Evolutionary conservation across 2,888 invertebrate species (phyloP).

Genomic region (Macrosiphum euphorbiae): DNA sequence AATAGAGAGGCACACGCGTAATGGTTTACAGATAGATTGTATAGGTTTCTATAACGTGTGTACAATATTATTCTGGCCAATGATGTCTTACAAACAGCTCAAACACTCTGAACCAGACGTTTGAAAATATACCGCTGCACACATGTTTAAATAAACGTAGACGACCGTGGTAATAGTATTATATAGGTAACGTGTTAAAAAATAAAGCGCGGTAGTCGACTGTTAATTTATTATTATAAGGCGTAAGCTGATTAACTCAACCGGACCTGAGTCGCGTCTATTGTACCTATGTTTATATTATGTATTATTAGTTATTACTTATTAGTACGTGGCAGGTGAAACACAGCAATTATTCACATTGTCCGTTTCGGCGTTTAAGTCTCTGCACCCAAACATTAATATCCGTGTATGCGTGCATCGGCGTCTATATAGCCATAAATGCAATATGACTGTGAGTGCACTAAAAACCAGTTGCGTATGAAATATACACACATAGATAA

Average conservation of each 20-base stretch:
- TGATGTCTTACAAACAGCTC: background rate
- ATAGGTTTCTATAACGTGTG: background rate
- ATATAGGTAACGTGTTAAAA: background rate
- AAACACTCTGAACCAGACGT: background rate
- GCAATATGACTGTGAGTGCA: background rate
- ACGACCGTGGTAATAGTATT: background rate
- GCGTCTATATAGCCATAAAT: background rate
- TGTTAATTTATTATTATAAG: background rate
- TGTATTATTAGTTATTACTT: background rate
- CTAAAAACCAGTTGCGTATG: background rate
- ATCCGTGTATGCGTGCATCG: background rate
- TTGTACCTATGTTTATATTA: background rate
- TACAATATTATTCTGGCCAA: background rate
- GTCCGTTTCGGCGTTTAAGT: background rate
- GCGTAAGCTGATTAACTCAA: background rate
- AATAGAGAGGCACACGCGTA: background rate
- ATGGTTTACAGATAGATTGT: background rate
- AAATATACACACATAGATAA: background rate
- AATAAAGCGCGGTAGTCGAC: background rate
- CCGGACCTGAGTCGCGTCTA: background rate
- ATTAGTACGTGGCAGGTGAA: background rate
- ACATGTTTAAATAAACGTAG: background rate
- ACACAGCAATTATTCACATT: conserved; percentile 23
- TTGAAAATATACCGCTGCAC: background rate
- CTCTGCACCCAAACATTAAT: background rate